phyloP scores from a whole-genome alignment of 2,888 invertebrate species.

The Candidula unifasciata region DNA sequence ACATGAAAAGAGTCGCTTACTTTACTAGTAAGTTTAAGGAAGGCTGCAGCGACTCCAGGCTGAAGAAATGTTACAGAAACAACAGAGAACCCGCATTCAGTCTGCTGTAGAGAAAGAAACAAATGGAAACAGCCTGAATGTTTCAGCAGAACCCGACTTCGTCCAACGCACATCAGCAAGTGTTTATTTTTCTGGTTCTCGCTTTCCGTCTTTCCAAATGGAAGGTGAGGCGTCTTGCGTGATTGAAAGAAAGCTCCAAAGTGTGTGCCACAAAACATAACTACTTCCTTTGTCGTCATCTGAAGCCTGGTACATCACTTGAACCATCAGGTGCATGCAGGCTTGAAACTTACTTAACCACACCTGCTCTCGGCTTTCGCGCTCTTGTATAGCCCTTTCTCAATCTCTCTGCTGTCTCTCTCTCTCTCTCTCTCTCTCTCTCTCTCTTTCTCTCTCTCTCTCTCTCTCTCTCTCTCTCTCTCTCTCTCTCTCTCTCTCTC shows the following conservation, averaged over 20 bases:
- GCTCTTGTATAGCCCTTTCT: neutral
- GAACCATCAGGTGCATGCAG: conserved; percentile 36
- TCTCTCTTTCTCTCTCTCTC: neutral
- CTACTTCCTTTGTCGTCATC: conserved; percentile 21
- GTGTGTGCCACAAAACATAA: neutral
- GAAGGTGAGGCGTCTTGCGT: conserved; percentile 10
- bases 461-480: neutral
- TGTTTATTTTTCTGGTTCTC: neutral
- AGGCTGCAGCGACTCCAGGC: too few species aligned
- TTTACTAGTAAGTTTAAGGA: too few species aligned
- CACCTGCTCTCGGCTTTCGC: conserved; percentile 24
- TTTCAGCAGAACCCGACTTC: neutral
- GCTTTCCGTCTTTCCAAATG: neutral
- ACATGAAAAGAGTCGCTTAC: too few species aligned
- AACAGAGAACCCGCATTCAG: too few species aligned
- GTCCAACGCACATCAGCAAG: neutral
- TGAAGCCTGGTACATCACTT: conserved; percentile 31
- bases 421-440: neutral
- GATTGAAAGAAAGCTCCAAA: neutral
- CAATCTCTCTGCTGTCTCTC: neutral
- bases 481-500: too few species aligned
- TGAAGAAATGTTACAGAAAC: too few species aligned
- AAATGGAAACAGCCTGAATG: neutral
- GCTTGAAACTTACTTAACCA: neutral
- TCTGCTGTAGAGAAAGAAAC: too few species aligned